A percentile compares a stretch with the other conserved stretches of the same genome.
Evolutionary conservation across 2,797 vertebrate species (phyloP).

Genomic region (Pipistrellus pipistrellus): DNA sequence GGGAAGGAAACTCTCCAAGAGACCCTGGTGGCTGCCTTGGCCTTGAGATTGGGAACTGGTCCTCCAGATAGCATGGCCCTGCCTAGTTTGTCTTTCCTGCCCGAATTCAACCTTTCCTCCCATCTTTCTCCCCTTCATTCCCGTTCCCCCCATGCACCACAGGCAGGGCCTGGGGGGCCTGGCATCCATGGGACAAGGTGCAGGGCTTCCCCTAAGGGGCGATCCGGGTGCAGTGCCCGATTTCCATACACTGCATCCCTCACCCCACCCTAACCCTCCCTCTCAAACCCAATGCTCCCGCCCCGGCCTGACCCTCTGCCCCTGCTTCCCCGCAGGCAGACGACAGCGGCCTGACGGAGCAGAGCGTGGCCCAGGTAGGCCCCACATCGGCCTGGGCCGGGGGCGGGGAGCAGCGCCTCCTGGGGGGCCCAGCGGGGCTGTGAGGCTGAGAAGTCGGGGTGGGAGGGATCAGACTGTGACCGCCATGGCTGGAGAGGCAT

Average conservation of each 20-base stretch:
- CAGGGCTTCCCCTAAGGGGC: not conserved
- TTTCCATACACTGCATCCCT: not conserved
- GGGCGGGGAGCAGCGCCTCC: not conserved
- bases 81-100: not conserved
- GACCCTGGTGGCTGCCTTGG: not conserved
- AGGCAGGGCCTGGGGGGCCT: not conserved
- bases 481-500: not conserved
- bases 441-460: not conserved
- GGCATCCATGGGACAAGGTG: not conserved
- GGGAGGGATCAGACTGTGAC: not conserved
- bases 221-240: not conserved
- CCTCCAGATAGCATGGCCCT: not conserved
- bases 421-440: not conserved
- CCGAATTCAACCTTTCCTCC: not conserved
- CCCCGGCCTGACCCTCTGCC: conserved; percentile 9
- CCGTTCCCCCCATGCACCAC: not conserved
- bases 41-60: not conserved
- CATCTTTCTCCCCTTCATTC: not conserved
- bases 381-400: not conserved
- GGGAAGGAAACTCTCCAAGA: not conserved
- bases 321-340: conserved; percentile 87
- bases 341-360: conserved; percentile 91
- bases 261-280: not conserved
- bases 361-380: conserved; percentile 92
- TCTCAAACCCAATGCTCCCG: not conserved